phyloP scores from a whole-genome alignment of 1,140 invertebrate genomes.

The Polypedilum pembai region DNA sequence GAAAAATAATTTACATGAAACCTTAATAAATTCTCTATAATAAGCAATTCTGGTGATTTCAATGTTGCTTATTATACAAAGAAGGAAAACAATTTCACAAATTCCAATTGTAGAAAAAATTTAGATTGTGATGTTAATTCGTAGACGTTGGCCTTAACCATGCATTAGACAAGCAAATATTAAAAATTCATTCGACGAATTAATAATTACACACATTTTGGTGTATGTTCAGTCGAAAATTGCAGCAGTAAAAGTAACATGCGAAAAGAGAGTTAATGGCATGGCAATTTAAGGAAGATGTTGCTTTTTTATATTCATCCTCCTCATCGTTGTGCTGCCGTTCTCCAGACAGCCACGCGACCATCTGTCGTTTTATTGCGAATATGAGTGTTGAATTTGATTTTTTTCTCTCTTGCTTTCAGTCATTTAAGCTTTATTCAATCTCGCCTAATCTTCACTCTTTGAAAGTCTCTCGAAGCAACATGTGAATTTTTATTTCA shows the following conservation, averaged over 20 bases:
- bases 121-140: not conserved
- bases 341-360: slow-evolving; percentile 6
- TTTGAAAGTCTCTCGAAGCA: not conserved
- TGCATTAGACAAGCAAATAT: not conserved
- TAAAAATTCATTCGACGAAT: not conserved
- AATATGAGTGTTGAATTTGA: slow-evolving; percentile 18
- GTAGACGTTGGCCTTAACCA: not conserved
- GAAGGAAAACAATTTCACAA: not conserved
- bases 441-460: too few species aligned
- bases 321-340: not conserved
- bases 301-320: not conserved
- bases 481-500: slow-evolving; percentile 10
- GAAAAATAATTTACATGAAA: too few species aligned
- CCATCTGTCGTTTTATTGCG: slow-evolving; percentile 10
- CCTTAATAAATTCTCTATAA: too few species aligned
- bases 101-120: not conserved
- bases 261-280: not conserved
- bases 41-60: too few species aligned
- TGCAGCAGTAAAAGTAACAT: not conserved
- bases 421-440: too few species aligned
- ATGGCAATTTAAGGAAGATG: not conserved
- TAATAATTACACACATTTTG: not conserved
- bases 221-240: too few species aligned
- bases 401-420: not conserved
- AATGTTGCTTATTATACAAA: too few species aligned